Evolutionary conservation across 2,888 invertebrate species (phyloP), one percentile per base, ranked within the genome.

Genomic region (Ferdinandea cuprea): DNA sequence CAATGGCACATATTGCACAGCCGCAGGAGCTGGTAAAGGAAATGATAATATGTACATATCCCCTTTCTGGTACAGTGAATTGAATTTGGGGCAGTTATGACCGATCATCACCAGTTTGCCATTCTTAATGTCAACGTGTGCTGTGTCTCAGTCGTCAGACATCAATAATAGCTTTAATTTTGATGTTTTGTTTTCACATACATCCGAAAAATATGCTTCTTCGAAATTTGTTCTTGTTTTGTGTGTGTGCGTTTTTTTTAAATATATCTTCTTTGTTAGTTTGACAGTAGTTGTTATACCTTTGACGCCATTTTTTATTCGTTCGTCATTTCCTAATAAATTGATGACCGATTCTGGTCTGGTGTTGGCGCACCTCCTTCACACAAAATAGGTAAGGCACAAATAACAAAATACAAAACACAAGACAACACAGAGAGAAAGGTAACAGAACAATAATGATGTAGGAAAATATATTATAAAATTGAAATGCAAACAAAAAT

Each of bases 1-100:
- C 21, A 21, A 13, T 6, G 9, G 28, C 13, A 28, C 5, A n/a
- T n/a, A n/a, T 4, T 8, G 25, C 21, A 9, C 48, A 40, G 59
- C 59, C 40, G 25, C 42, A 59, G 61, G 28, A 30, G 17, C 9
- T 4, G n/a, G n/a, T n/a, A 44, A 37, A 37, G 15, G 40, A 50
- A 32, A 46, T n/a, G 13, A 28, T 37, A 28, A 3, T 3, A 3
- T 40, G n/a, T 13, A 40, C n/a, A n/a, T 3, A 40, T 46, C 7
- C 17, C 13, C n/a, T 3, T 46, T 3, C 28, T 25, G 25, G 32
- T 15, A 13, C 35, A 32, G 19, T 35, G 35, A 28, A 48, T 37
- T 50, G 48, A 63, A 63, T 63, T 63, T 63, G 48, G 48, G 48
- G 63, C 63, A 63, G 63, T 46, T 50, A 52, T 50, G 50, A 37